Evolutionary conservation across 1,140 invertebrate species (phyloP), one percentile per base, ranked within the genome.

Genomic region (Brachionus paranguensis): DNA sequence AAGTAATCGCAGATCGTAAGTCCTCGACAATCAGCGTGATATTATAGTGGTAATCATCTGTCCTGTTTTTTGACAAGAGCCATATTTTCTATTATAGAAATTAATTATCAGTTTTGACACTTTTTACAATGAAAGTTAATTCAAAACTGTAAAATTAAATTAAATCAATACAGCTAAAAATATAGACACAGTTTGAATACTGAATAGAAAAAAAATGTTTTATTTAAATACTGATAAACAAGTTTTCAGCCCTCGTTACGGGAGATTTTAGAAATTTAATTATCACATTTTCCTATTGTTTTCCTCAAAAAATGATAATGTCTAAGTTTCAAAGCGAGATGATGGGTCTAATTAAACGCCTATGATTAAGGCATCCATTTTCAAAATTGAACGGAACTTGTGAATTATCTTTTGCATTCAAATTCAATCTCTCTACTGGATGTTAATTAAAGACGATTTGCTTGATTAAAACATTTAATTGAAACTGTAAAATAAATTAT

Each of bases 401-500:
- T 76, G 72, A 76, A 76, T 76, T 76, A 76, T 76, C 72, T 76
- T 76, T 47, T 24, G 43, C 17, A 20, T 47, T 76, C 45, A 47
- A 37, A 33, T 76, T 8, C 24, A 43, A 72, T 47, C 68, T 27
- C 72, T 27, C 72, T 17, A 47, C 17, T 47, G 72, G 72, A 76
- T 20, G 72, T 50, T 76, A 72, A 72, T 76, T 76, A 76, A 47
- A 47, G 3, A 37, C 29, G 17, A 72, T 41, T 10, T 76, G 72
- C 72, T 76, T 76, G 45, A 76, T 76, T 76, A 47, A 47, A 76
- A 76, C 41, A 76, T 76, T 76, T 76, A 76, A 76, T 76, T 76
- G 17, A 47, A 76, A 76, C 37, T 72, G 53, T 37, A 37, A 37
- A 37, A 37, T 37, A 37, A 37, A 37, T 37, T 37, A 37, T 37